Evolutionary conservation across 2,888 invertebrate genomes (phyloP), one percentile per base, ranked within the genome.

Genomic region (Andrena hattorfiana): DNA sequence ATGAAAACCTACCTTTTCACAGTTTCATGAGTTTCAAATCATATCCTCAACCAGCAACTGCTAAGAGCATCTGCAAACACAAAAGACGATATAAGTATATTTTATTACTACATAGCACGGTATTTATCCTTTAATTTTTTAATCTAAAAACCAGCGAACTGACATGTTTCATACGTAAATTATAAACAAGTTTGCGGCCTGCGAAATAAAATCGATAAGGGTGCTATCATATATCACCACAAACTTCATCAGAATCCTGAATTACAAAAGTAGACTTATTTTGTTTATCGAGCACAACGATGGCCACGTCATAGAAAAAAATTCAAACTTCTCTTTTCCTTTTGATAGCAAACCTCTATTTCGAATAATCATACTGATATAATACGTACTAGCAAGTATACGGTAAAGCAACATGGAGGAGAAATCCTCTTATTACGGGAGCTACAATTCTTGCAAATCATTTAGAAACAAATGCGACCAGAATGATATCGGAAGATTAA

Each of bases 11-110:
- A 85, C 83, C 77, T 73, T 71, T 77, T 54, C 8, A 35, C 32
- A 16, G 56, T 35, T 62, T 23, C 64, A n/a, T 42, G 28, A 20
- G 0, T 32, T 32, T 16, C 48, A 60, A 42, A 35, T 59, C 13
- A 10, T n/a, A 62, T 30, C 59, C n/a, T 86, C 77, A 86, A 64
- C 88, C 83, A 77, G 83, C 85, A 62, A 74, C 76, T 54, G 80
- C 56, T 76, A 75, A 28, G 66, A 70, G 54, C 20, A 80, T 79
- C 86, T 80, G 77, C 49, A 80, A 81, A 28, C 69, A 89, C 56
- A 88, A 68, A 75, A 77, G 7, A 13, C 32, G 1, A 62, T 28
- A 66, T 81, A 51, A 84, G 79, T 71, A 77, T 59, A 54, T 82
- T 42, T 26, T 4, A 16, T 26, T 4, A 16, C 0, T 4, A 68